phyloP scores from a whole-genome alignment of 23 tunicate species.

The Ciona savignyi region DNA sequence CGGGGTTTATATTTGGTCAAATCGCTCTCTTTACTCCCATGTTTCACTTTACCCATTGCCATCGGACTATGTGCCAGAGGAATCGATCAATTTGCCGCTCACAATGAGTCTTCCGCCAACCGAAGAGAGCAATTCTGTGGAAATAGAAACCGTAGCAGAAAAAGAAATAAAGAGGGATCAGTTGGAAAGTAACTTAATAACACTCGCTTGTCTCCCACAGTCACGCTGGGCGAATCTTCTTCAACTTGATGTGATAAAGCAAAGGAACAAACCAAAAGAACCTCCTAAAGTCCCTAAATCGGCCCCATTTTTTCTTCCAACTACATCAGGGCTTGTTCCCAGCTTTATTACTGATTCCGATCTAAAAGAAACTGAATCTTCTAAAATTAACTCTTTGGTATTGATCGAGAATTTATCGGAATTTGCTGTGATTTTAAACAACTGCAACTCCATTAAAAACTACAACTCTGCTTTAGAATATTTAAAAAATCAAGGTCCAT shows the following conservation, averaged over 20 bases:
- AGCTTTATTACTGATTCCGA: slow-evolving; percentile 10
- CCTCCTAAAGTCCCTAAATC: slow-evolving; percentile 59
- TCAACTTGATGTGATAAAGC: slow-evolving; percentile 53
- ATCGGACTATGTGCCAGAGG: slow-evolving; percentile 32
- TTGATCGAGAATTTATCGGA: slow-evolving; percentile 18
- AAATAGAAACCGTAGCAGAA: slow-evolving; percentile 1
- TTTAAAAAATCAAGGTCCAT: slow-evolving; percentile 18
- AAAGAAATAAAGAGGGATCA: slow-evolving; percentile 16
- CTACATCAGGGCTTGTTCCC: slow-evolving; percentile 29
- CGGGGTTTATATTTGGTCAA: slow-evolving; percentile 88
- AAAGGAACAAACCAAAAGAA: slow-evolving; percentile 83
- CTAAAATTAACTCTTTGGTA: slow-evolving; percentile 7
- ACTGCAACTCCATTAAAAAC: neutral
- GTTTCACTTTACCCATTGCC: slow-evolving; percentile 51
- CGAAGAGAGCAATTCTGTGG: slow-evolving; percentile 28
- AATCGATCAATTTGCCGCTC: slow-evolving; percentile 7
- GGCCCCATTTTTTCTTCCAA: slow-evolving; percentile 96
- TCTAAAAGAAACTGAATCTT: slow-evolving; percentile 11
- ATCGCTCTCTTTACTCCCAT: slow-evolving; percentile 39
- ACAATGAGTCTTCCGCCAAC: slow-evolving; percentile 2
- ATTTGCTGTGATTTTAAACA: slow-evolving; percentile 17
- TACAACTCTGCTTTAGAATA: neutral
- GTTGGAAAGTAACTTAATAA: slow-evolving; percentile 28
- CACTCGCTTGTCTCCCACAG: slow-evolving; percentile 52
- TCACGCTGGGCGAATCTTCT: slow-evolving; percentile 84